phyloP scores from a whole-genome alignment of 2,797 vertebrate species.

The Chelon auratus region DNA sequence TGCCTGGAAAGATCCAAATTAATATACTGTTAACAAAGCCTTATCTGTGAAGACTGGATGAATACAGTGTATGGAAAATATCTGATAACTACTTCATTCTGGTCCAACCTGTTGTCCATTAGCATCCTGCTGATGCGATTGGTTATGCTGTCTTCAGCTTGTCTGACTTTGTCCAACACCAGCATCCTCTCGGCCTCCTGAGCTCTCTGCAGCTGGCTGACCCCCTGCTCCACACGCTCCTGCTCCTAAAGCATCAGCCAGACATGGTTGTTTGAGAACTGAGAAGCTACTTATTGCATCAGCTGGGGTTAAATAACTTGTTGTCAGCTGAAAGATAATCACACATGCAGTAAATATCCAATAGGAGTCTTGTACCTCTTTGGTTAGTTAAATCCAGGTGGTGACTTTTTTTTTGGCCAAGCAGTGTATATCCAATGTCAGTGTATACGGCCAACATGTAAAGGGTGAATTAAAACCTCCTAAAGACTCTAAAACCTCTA shows the following conservation, averaged over 20 bases:
- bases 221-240: constrained; percentile 87
- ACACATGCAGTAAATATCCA: too few relatives aligned
- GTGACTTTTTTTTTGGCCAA: too few relatives aligned
- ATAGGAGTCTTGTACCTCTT: too few relatives aligned
- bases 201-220: constrained; percentile 87
- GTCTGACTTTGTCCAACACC: constrained; percentile 87
- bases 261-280: too few relatives aligned
- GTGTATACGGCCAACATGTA: too few relatives aligned
- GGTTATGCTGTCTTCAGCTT: constrained; percentile 85
- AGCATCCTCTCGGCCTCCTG: constrained; percentile 88
- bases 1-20: constrained; percentile 81
- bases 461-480: too few relatives aligned
- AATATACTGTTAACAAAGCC: neutral
- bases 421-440: neutral
- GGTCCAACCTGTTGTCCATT: constrained; percentile 86
- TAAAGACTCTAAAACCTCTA: too few relatives aligned
- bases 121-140: constrained; percentile 88
- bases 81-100: neutral
- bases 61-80: neutral
- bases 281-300: too few relatives aligned
- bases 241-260: constrained; percentile 83
- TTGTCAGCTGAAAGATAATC: too few relatives aligned
- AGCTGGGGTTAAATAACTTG: too few relatives aligned
- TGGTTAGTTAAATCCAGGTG: too few relatives aligned
- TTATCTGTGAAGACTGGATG: neutral